Base-by-base conservation (phyloP, 2,888 invertebrate species). In the Smittia sp. region DNA sequence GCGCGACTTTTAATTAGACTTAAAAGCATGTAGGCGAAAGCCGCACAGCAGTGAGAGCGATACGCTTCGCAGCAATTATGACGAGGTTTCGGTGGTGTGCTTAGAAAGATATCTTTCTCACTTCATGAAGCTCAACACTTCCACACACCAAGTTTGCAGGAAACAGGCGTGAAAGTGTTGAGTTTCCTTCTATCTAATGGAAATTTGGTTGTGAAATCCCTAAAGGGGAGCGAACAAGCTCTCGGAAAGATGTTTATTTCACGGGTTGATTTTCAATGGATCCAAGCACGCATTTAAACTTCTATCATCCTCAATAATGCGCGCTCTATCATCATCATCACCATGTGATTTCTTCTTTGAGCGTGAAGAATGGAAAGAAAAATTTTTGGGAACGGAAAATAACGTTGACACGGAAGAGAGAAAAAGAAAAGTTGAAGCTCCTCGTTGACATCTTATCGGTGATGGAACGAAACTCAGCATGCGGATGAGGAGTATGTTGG, bases 1-100 rank as follows among this genome's bases (percentile, higher is more conserved):
- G 46, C 46, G 15, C 22, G 20, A 20, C 20, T 58, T 58, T 58
- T 58, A 58, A 58, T 58, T 58, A 58, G 58, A 18, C 20, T 58
- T 58, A 58, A 58, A 58, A 58, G 58, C 58, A 58, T 58, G 9
- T 22, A 58, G 18, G 18, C n/a, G n/a, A 58, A 22, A 18, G 20
- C 20, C 20, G 3, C 9, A 46, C 52, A 46, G n/a, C n/a, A n/a
- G n/a, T n/a, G n/a, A 15, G 52, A 6, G 11, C 2, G 52, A 46
- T 46, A 46, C 52, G 18, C 18, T 46, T 46, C 52, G n/a, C 11
- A 46, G 52, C 52, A 46, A 46, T 18, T 46, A 13, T 46, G 52
- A 46, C 18, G 52, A 46, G 52, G 52, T 46, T 46, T 46, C n/a
- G n/a, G 52, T 46, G 52, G 52, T 18, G 52, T 46, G 32, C 32